Percentiles rank a stretch among this genome's conserved stretches.
These are phyloP conservation scores for Chelon auratus DNA, from an alignment of 2,797 vertebrate genomes.

Conservation along the genomic window DNA sequence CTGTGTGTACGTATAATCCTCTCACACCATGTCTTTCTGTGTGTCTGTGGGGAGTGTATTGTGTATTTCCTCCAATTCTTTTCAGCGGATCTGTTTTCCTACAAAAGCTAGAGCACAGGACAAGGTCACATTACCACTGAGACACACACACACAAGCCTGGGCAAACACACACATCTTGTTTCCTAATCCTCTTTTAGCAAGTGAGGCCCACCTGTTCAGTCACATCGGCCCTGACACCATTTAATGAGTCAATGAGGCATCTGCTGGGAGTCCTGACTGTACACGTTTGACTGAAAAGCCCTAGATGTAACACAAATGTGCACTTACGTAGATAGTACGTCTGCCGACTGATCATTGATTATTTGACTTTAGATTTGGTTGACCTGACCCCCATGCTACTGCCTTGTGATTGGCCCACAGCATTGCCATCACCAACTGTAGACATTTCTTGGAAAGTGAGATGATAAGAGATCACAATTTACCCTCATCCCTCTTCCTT, in stretches of 20 bases:
- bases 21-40: conserved; percentile 50
- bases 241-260: conserved; percentile 31
- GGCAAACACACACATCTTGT: conserved; percentile 37
- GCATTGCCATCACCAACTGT: conserved; percentile 7
- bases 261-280: conserved; percentile 31
- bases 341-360: not conserved
- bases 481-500: conserved; percentile 2
- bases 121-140: conserved; percentile 54
- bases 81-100: conserved; percentile 60
- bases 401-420: conserved; percentile 1
- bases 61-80: conserved; percentile 75
- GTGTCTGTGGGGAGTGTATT: conserved; percentile 59
- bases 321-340: no score
- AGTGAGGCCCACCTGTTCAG: conserved; percentile 55
- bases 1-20: conserved; percentile 57
- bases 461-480: not conserved
- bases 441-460: conserved; percentile 4
- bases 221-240: conserved; percentile 52
- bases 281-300: conserved; percentile 1
- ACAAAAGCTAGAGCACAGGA: conserved; percentile 47
- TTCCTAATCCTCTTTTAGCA: conserved; percentile 55
- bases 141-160: conserved; percentile 19
- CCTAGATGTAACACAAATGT: not conserved
- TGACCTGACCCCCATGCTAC: not conserved
- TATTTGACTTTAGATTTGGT: conserved; percentile 14